Evolutionary conservation across 2,888 invertebrate genomes (phyloP).

Genomic region (Tinea trinotella): DNA sequence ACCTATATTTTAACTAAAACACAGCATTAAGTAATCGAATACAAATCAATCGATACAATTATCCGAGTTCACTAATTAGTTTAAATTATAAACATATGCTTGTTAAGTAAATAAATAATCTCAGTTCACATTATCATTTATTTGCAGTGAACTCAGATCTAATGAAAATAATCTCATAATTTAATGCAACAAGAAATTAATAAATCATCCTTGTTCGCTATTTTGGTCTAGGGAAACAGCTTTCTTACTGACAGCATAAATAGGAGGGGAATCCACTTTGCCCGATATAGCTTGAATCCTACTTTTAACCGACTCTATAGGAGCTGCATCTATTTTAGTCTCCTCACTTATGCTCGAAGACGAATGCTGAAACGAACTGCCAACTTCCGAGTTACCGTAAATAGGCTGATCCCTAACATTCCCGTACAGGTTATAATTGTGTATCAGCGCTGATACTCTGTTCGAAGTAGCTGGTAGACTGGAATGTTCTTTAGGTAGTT

Average conservation of each 20-base stretch:
- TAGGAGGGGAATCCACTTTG: slow-evolving; percentile 52
- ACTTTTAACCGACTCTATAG: slow-evolving; percentile 57
- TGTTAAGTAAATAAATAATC: neutral
- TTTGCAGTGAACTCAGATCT: slow-evolving; percentile 9
- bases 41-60: neutral
- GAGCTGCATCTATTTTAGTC: slow-evolving; percentile 48
- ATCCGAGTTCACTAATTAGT: neutral
- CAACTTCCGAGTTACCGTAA: slow-evolving; percentile 55
- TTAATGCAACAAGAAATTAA: neutral
- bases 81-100: no score
- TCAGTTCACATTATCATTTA: neutral
- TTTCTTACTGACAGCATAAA: slow-evolving; percentile 62
- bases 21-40: neutral
- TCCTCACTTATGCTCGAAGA: slow-evolving; percentile 37
- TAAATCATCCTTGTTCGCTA: slow-evolving; percentile 49
- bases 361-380: slow-evolving; percentile 38
- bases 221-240: slow-evolving; percentile 50
- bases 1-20: neutral
- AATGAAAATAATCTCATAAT: neutral
- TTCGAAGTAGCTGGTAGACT: slow-evolving; percentile 54
- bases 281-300: slow-evolving; percentile 57
- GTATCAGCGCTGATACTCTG: slow-evolving; percentile 58
- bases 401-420: slow-evolving; percentile 59
- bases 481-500: slow-evolving; percentile 49
- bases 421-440: slow-evolving; percentile 61